These are phyloP conservation scores for Drepana arcuata DNA, from an alignment of 1,140 invertebrate species.

Conservation along the genomic window DNA sequence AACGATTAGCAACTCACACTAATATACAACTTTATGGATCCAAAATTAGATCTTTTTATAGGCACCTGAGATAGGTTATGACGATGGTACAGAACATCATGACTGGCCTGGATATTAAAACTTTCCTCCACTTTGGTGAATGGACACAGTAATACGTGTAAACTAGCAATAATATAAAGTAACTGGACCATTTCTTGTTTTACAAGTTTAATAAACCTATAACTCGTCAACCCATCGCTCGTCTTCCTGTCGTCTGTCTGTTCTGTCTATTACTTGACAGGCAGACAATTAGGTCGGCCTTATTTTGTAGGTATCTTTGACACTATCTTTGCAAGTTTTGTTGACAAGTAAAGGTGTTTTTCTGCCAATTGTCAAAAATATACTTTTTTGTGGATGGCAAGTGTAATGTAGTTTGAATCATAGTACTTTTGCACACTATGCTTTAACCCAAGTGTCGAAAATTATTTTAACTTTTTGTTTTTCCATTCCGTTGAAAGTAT, in stretches of 20 bases:
- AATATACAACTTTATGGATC: conserved; percentile 34
- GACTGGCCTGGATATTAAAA: conserved; percentile 98
- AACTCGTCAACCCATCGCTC: conserved; percentile 40
- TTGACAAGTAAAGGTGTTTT: no score
- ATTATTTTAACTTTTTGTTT: no score
- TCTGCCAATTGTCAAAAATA: no score
- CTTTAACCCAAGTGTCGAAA: no score
- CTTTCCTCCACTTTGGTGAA: conserved; percentile 99
- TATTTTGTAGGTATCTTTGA: no score
- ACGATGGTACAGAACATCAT: conserved; percentile 94
- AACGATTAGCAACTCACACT: conserved; percentile 34
- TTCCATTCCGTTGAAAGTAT: no score
- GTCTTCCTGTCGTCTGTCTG: conserved; percentile 1
- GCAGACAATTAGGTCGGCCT: no score
- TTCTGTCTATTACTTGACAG: background rate
- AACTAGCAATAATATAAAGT: conserved; percentile 75
- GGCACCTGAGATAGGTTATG: conserved; percentile 87
- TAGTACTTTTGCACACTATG: no score
- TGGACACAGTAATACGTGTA: conserved; percentile 91
- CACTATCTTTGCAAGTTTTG: no score
- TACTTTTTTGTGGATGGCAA: no score
- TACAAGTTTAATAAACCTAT: conserved; percentile 24
- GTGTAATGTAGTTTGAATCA: no score
- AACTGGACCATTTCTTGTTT: conserved; percentile 55
- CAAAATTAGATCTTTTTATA: conserved; percentile 59